Conservation (phyloP, 2,113 vertebrate genomes). For the Nycticryphes semicollaris region DNA sequence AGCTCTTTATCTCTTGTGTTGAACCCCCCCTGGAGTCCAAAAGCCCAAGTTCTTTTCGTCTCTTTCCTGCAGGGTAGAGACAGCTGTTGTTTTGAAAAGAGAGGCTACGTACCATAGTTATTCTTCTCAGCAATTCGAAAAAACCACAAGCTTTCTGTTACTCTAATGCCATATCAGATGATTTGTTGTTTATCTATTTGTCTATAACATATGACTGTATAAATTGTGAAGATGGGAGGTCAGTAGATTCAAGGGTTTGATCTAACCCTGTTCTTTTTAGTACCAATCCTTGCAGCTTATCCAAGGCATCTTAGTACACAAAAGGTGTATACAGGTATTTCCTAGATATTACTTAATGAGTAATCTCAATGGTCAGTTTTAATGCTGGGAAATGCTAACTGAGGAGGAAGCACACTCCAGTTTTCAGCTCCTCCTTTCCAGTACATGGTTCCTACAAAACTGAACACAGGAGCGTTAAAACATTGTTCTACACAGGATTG, state of each 20-base stretch:
- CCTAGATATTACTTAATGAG: neutral
- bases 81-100: conserved; percentile 53
- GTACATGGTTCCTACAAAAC: neutral
- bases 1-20: neutral
- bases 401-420: neutral
- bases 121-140: neutral
- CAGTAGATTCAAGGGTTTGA: neutral
- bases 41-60: neutral
- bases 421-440: neutral
- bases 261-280: neutral
- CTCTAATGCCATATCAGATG: neutral
- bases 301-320: neutral
- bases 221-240: neutral
- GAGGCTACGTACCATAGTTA: neutral
- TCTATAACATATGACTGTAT: neutral
- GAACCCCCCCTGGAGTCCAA: neutral
- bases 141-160: neutral
- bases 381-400: neutral
- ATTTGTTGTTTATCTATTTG: neutral
- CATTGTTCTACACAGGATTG: neutral
- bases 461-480: neutral
- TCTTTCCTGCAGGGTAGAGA: conserved; percentile 6
- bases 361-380: neutral
- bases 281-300: neutral
- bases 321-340: neutral